phyloP scores from a whole-genome alignment of 1,140 invertebrate species.

The Choristoneura fumiferana region DNA sequence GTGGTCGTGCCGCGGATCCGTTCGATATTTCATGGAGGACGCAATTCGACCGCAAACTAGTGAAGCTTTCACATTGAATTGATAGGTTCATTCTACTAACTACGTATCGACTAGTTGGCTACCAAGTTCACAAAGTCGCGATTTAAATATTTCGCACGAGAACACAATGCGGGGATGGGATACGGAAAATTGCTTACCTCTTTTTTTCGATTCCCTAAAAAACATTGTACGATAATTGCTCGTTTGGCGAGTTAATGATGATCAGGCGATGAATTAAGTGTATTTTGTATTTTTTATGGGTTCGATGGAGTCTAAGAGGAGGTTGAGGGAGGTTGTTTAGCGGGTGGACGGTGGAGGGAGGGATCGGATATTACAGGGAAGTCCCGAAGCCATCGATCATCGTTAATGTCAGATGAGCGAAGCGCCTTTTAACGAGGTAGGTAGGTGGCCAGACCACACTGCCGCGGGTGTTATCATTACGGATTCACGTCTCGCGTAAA shows the following conservation, averaged over 20 bases:
- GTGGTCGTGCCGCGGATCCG: conserved; percentile 14
- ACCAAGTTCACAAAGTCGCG: too few species aligned
- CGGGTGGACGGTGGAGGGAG: conserved; percentile 23
- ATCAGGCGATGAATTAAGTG: conserved; percentile 19
- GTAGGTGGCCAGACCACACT: conserved; percentile 28
- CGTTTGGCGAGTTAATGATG: conserved; percentile 15
- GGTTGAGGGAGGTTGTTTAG: conserved; percentile 27
- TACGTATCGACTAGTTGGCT: too few species aligned
- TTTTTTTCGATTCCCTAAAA: too few species aligned
- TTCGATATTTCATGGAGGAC: conserved; percentile 7
- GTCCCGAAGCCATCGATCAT: conserved; percentile 51
- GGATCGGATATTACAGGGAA: conserved; percentile 54
- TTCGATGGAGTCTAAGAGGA: conserved; percentile 17
- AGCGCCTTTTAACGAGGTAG: conserved; percentile 52
- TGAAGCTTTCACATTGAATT: too few species aligned
- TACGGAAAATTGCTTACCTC: too few species aligned
- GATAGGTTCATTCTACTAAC: too few species aligned
- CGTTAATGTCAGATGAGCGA: conserved; percentile 53
- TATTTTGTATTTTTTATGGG: conserved; percentile 19
- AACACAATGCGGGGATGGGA: too few species aligned
- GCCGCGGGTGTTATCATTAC: conserved; percentile 8
- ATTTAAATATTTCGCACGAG: too few species aligned
- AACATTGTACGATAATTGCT: too few species aligned
- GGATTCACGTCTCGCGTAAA: background rate
- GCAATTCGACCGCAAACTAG: background rate